Conservation (phyloP, 2,888 invertebrate genomes). For the Melanostoma mellinum region DNA sequence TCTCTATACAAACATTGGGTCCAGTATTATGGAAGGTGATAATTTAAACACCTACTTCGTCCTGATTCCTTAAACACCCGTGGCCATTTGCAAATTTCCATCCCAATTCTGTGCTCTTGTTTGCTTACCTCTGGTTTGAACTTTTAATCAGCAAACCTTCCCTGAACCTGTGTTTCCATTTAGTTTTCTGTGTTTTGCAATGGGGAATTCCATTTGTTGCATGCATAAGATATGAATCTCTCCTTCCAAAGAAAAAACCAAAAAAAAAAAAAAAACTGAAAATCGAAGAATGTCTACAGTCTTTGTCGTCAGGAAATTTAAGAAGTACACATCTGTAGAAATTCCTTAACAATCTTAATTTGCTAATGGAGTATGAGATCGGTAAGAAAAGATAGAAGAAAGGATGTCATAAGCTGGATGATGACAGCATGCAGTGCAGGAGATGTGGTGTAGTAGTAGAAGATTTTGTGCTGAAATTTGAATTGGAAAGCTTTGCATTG, state of each 20-base stretch:
- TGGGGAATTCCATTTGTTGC: constrained; percentile 45
- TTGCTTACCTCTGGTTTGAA: constrained; percentile 39
- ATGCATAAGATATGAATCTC: constrained; percentile 46
- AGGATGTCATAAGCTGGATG: constrained; percentile 8
- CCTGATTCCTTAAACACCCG: background rate
- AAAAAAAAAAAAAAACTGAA: background rate
- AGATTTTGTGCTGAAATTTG: constrained; percentile 7
- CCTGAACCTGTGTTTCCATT: background rate
- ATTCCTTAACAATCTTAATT: constrained; percentile 60
- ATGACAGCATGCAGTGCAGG: constrained; percentile 61
- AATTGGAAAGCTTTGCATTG: background rate
- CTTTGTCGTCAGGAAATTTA: constrained; percentile 5
- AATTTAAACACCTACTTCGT: constrained; percentile 34
- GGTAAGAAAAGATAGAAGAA: constrained; percentile 34
- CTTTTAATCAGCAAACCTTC: constrained; percentile 55
- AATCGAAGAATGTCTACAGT: background rate
- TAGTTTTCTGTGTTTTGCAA: constrained; percentile 23
- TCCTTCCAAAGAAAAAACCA: background rate
- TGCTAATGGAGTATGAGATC: constrained; percentile 64
- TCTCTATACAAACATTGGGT: constrained; percentile 11
- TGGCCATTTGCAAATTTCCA: constrained; percentile 11
- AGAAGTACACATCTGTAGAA: constrained; percentile 4
- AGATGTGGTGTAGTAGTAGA: constrained; percentile 12
- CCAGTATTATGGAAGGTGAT: constrained; percentile 1
- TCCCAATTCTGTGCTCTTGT: constrained; percentile 1